Evolutionary conservation across 2,113 vertebrate genomes (phyloP).

Genomic region (Redunca redunca): DNA sequence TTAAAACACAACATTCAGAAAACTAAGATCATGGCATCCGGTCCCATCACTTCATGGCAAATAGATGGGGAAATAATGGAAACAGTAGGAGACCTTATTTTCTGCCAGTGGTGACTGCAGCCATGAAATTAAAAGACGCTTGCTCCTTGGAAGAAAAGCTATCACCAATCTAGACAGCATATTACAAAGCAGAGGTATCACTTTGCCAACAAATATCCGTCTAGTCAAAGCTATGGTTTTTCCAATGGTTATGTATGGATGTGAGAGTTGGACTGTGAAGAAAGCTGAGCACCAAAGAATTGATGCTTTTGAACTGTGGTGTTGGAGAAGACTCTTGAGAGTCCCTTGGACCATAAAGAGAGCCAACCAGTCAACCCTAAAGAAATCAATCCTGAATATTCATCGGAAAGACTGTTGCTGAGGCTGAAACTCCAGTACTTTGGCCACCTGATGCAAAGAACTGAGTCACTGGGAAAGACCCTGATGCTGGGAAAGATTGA

Average conservation of each 20-base stretch:
- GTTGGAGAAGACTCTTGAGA: background rate
- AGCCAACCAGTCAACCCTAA: background rate
- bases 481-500: background rate
- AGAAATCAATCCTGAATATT: background rate
- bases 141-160: background rate
- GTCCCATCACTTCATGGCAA: background rate
- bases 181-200: background rate
- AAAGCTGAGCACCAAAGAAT: rapidly evolving
- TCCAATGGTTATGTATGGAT: background rate
- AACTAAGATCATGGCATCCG: background rate
- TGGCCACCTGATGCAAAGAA: background rate
- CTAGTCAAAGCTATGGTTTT: background rate
- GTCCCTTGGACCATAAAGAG: background rate
- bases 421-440: background rate
- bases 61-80: background rate
- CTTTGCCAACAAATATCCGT: background rate
- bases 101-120: background rate
- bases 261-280: background rate
- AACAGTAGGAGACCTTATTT: background rate
- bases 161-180: background rate
- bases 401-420: background rate
- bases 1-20: background rate
- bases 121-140: background rate
- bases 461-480: background rate
- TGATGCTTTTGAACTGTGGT: background rate